Percentiles rank a stretch among this genome's conserved stretches.
Evolutionary conservation across 2,113 vertebrate genomes (phyloP).

Genomic region (Halichoerus grypus): DNA sequence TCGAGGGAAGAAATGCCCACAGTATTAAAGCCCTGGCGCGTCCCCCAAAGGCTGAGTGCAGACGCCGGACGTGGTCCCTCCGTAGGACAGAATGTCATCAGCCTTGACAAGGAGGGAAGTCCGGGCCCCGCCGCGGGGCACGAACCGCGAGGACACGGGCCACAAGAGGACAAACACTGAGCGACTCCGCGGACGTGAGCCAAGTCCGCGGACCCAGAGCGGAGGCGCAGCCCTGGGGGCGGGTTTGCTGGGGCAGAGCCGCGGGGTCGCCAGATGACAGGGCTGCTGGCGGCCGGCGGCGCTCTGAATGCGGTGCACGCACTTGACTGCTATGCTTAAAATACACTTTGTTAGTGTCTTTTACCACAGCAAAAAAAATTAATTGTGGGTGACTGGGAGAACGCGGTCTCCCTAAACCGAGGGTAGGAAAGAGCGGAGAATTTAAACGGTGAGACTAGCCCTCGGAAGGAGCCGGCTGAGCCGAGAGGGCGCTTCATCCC

Average conservation of each 20-base stretch:
- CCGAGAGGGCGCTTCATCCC: neutral
- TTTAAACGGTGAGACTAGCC: neutral
- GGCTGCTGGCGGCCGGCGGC: too few relatives aligned
- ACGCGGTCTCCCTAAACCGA: neutral
- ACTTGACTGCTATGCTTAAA: neutral
- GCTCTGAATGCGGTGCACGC: too few relatives aligned
- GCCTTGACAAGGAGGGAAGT: neutral
- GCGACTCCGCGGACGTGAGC: neutral
- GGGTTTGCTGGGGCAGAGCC: too few relatives aligned
- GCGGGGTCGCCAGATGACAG: too few relatives aligned
- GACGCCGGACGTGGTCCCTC: neutral
- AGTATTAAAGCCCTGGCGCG: neutral
- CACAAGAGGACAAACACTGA: neutral
- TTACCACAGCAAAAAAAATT: neutral
- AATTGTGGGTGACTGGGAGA: neutral
- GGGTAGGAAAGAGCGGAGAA: neutral
- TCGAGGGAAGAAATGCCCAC: neutral
- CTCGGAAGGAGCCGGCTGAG: neutral
- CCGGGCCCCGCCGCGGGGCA: neutral
- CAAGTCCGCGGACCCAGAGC: neutral
- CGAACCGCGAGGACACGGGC: neutral
- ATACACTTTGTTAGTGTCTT: neutral
- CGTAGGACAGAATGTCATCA: neutral
- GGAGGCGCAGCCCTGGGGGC: neutral
- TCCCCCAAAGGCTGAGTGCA: neutral